Conservation (phyloP, 2,888 invertebrate genomes). For the Muschampia plurimacula region DNA sequence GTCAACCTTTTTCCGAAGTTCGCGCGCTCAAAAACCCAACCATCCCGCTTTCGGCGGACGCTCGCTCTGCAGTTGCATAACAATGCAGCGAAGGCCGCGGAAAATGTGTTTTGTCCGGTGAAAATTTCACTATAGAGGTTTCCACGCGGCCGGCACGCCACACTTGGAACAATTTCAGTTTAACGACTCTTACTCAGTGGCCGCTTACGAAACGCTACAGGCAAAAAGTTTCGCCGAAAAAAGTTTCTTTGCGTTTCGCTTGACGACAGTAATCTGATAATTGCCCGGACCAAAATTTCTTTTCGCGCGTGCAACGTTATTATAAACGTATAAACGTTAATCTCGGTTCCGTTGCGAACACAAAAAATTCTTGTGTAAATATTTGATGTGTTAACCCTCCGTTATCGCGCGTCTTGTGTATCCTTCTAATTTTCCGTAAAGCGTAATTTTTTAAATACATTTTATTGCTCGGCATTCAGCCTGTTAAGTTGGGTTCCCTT, state of each 20-base stretch:
- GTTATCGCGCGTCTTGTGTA: conserved; percentile 56
- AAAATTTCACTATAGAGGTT: conserved; percentile 59
- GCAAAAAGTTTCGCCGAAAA: conserved; percentile 69
- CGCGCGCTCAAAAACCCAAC: conserved; percentile 58
- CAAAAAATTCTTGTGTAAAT: conserved; percentile 65
- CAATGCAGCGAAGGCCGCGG: conserved; percentile 76
- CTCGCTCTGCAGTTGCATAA: conserved; percentile 73
- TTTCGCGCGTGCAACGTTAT: conserved; percentile 61
- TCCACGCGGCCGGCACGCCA: conserved; percentile 60
- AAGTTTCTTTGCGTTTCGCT: conserved; percentile 62
- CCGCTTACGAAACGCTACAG: conserved; percentile 72
- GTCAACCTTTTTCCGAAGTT: conserved; percentile 62
- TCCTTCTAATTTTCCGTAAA: conserved; percentile 54
- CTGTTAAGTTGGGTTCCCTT: conserved; percentile 42
- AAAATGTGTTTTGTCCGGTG: conserved; percentile 71
- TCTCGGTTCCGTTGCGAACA: conserved; percentile 47
- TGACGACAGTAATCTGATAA: conserved; percentile 75
- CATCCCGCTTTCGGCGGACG: conserved; percentile 42
- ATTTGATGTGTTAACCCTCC: conserved; percentile 53
- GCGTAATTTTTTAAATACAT: conserved; percentile 42
- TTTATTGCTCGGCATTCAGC: conserved; percentile 24
- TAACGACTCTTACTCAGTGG: conserved; percentile 46
- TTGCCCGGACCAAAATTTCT: conserved; percentile 70
- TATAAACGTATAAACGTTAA: conserved; percentile 50
- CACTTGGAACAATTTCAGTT: conserved; percentile 69